A percentile compares a stretch with the other conserved stretches of the same genome.
Conservation (phyloP, 1,140 invertebrate genomes). For the Achroia grisella region DNA sequence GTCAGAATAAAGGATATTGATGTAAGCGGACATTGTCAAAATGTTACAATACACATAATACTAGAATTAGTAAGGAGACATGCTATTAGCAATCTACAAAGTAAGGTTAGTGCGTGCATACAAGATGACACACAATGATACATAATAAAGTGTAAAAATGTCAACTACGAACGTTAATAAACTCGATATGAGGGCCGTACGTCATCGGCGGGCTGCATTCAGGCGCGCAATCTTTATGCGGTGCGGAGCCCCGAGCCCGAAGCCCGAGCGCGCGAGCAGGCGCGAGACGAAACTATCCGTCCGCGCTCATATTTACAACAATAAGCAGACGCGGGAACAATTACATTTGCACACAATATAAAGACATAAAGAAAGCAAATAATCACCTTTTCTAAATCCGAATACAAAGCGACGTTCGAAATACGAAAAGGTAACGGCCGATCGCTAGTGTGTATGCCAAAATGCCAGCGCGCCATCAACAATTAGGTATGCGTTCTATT, state of each 20-base stretch:
- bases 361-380: slow-evolving; percentile 35
- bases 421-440: slow-evolving; percentile 41
- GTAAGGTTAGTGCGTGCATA: too few relatives aligned
- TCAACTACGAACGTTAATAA: slow-evolving; percentile 17
- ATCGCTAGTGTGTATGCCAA: slow-evolving; percentile 67
- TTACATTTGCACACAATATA: slow-evolving; percentile 43
- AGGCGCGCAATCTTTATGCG: slow-evolving; percentile 24
- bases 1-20: too few relatives aligned
- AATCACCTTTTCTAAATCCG: slow-evolving; percentile 61
- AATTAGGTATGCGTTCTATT: slow-evolving; percentile 64
- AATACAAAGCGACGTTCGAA: slow-evolving; percentile 44
- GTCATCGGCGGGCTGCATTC: slow-evolving; percentile 18
- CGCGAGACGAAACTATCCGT: slow-evolving; percentile 22
- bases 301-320: slow-evolving; percentile 30
- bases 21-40: too few relatives aligned
- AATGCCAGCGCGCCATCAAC: slow-evolving; percentile 62
- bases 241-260: slow-evolving; percentile 7
- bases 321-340: slow-evolving; percentile 33
- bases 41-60: too few relatives aligned
- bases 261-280: background rate
- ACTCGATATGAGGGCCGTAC: slow-evolving; percentile 10
- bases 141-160: slow-evolving; percentile 18
- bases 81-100: too few relatives aligned
- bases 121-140: background rate
- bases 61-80: too few relatives aligned